Percentiles rank a stretch among this genome's conserved stretches.
phyloP scores from a whole-genome alignment of 2,888 invertebrate species.

The Hydropsyche betteni region DNA sequence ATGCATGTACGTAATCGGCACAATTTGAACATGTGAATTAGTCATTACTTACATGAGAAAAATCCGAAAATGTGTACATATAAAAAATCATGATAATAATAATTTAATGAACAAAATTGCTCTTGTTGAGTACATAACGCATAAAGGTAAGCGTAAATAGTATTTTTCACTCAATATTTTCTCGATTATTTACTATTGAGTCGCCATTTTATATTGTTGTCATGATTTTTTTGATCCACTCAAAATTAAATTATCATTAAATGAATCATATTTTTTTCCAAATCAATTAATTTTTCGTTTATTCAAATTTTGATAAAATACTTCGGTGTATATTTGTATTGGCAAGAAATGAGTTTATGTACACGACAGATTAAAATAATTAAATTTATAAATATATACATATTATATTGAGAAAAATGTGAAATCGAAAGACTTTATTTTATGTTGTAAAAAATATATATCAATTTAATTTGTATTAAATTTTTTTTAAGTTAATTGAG shows the following conservation, averaged over 20 bases:
- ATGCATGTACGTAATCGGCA: conserved; percentile 31
- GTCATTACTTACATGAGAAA: conserved; percentile 24
- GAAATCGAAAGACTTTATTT: conserved; percentile 34
- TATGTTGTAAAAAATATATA: conserved; percentile 29
- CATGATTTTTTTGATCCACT: not conserved
- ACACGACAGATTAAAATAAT: not conserved
- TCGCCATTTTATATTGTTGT: conserved; percentile 2
- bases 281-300: not conserved
- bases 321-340: not conserved
- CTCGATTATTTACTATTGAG: not conserved
- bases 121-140: not conserved
- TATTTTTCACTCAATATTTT: conserved; percentile 17
- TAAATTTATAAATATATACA: conserved; percentile 2
- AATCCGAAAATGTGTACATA: conserved; percentile 32
- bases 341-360: not conserved
- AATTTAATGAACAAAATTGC: not conserved
- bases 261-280: too few relatives aligned
- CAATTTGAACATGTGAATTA: conserved; percentile 26
- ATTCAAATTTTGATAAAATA: not conserved
- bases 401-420: conserved; percentile 20
- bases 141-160: conserved; percentile 3
- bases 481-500: conserved; percentile 25
- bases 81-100: conserved; percentile 28
- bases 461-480: conserved; percentile 19
- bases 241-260: too few relatives aligned